Evolutionary conservation across 2,113 vertebrate genomes (phyloP).

Genomic region (Coptodon rendalli): DNA sequence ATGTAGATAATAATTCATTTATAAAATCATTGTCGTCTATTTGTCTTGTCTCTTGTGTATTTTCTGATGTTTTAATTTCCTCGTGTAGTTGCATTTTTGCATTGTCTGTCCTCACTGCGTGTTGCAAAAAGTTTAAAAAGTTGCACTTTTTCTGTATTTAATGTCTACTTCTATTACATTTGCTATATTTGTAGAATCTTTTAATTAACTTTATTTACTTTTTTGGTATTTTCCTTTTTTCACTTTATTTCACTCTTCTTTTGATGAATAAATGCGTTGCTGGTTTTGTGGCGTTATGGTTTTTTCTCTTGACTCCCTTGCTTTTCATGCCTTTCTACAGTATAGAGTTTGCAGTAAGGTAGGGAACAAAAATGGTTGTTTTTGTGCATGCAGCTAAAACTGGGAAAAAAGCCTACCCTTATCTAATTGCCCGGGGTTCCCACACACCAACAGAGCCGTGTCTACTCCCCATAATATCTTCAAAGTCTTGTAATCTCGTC

Average conservation of each 20-base stretch:
- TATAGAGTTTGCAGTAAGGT: background rate
- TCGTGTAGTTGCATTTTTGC: background rate
- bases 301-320: background rate
- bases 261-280: background rate
- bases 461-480: constrained; percentile 7
- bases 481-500: constrained; percentile 39
- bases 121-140: background rate
- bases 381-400: background rate
- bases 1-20: background rate
- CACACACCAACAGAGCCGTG: background rate
- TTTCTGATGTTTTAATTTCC: background rate
- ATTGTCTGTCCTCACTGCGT: background rate
- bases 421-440: constrained; percentile 5
- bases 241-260: background rate
- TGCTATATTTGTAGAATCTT: background rate
- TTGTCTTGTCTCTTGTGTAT: background rate
- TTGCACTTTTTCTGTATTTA: background rate
- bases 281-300: background rate
- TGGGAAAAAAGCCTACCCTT: background rate
- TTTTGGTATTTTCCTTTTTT: background rate
- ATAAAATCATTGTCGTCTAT: background rate
- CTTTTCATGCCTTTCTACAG: background rate
- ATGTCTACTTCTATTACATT: background rate
- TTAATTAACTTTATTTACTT: background rate
- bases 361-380: background rate